These are phyloP conservation scores for Brachypterus glaber DNA, from an alignment of 2,888 invertebrate species.

Conservation along the genomic window DNA sequence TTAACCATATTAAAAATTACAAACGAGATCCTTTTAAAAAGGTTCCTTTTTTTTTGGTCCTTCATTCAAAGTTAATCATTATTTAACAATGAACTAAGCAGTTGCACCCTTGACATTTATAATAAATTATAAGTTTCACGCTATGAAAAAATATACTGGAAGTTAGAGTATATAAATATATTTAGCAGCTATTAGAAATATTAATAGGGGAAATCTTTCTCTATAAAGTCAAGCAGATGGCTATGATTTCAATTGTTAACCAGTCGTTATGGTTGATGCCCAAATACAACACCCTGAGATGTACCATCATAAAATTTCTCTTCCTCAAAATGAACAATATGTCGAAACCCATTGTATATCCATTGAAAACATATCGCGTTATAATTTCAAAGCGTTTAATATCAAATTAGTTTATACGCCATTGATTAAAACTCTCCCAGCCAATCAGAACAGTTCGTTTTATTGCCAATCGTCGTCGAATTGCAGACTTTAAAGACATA, in stretches of 20 bases:
- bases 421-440: slow-evolving; percentile 27
- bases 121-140: slow-evolving; percentile 39
- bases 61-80: slow-evolving; percentile 33
- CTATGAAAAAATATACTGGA: slow-evolving; percentile 36
- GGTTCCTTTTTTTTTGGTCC: slow-evolving; percentile 24
- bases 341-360: slow-evolving; percentile 13
- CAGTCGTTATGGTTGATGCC: slow-evolving; percentile 38
- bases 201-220: slow-evolving; percentile 27
- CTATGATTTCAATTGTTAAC: slow-evolving; percentile 38
- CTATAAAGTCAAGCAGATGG: slow-evolving; percentile 37
- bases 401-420: slow-evolving; percentile 40
- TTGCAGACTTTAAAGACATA: slow-evolving; percentile 15
- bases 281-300: slow-evolving; percentile 33
- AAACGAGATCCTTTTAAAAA: slow-evolving; percentile 31
- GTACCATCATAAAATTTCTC: slow-evolving; percentile 29
- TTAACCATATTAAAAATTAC: slow-evolving; percentile 37
- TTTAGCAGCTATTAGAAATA: slow-evolving; percentile 39
- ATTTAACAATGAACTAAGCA: slow-evolving; percentile 31
- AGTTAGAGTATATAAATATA: slow-evolving; percentile 34
- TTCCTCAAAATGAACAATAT: slow-evolving; percentile 8
- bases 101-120: slow-evolving; percentile 25
- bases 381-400: slow-evolving; percentile 35
- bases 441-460: slow-evolving; percentile 19
- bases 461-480: not conserved
- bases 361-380: slow-evolving; percentile 26